Percentiles rank a stretch among this genome's conserved stretches.
Evolutionary conservation across 2,888 invertebrate species (phyloP).

Genomic region (Crossocerus cetratus): DNA sequence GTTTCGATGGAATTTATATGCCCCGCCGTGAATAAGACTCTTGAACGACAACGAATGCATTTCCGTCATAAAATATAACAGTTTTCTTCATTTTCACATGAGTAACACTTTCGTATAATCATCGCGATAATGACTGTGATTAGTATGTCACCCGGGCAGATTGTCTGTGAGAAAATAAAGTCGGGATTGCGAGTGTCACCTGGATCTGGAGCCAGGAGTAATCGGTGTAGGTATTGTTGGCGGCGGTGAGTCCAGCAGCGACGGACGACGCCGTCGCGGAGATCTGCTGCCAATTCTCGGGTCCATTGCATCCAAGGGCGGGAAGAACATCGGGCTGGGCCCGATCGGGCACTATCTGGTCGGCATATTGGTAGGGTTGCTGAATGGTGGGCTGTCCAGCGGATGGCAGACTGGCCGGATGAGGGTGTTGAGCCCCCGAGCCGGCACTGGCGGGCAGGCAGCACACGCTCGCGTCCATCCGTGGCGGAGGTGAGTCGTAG

Average conservation of each 20-base stretch:
- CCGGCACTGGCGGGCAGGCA: conserved; percentile 73
- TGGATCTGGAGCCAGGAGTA: conserved; percentile 76
- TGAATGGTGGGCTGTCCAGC: conserved; percentile 67
- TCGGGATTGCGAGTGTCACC: conserved; percentile 51
- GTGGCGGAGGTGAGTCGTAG: conserved; percentile 74
- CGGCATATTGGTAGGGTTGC: conserved; percentile 72
- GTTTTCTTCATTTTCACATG: too few species aligned
- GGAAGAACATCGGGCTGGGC: conserved; percentile 70
- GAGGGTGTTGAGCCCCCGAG: conserved; percentile 73
- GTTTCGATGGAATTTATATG: too few species aligned
- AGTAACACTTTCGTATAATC: too few species aligned
- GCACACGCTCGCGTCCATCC: conserved; percentile 76
- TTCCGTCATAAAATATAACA: too few species aligned
- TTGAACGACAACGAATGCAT: too few species aligned
- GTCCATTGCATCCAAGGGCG: conserved; percentile 66
- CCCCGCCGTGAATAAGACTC: too few species aligned
- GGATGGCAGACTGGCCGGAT: conserved; percentile 63
- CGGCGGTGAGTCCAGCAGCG: conserved; percentile 58
- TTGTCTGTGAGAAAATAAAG: too few species aligned
- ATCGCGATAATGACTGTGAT: too few species aligned
- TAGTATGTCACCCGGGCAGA: too few species aligned
- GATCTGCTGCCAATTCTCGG: conserved; percentile 70
- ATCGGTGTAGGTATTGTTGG: conserved; percentile 73
- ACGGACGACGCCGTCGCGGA: conserved; percentile 55
- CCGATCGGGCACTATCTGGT: conserved; percentile 75